Evolutionary conservation across 2,113 vertebrate genomes (phyloP), one percentile per base, ranked within the genome.

Genomic region (Protobothrops flavoviridis): DNA sequence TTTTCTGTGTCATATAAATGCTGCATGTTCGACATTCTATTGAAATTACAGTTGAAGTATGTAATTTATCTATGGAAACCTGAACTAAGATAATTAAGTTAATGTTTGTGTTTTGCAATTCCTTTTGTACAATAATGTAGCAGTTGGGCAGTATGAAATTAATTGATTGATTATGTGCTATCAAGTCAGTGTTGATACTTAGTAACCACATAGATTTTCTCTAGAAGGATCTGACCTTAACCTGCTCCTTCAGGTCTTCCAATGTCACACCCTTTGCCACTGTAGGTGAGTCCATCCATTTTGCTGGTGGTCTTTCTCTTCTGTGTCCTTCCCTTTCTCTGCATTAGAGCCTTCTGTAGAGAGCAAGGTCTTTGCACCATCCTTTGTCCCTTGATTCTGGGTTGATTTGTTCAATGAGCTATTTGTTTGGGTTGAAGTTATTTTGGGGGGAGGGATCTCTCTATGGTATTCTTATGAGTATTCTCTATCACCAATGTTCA

Each of bases 1-100:
- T 95, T 97, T 97, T 92, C 95, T 94, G 95, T 96, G 92, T 95
- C 95, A 96, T 94, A 94, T 92, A 93, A 12, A 13, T 96, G 87
- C 4, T 0, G 92, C 93, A 74, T 94, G 90, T 95, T 96, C 94
- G 93, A 91, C 94, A 59, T 91, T 81, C 95, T 96, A 23, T 92
- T 92, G 93, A 93, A 93, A 93, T 94, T 94, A 90, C 95, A 88
- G 85, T 94, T 94, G 89, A 95, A 92, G 88, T 88, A 90, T 95
- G 88, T 92, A 96, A 56, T 92, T 95, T 57, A 4, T 92, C 26
- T 21, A 3, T 57, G 0, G 0, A 93, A 91, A 94, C 95, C 1
- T 4, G 61, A 92, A 94, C 95, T 23, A 92, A 95, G 85, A 52
- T 81, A 92, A 26, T 91, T 95, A 9, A 69, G 55, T 92, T 93